Evolutionary conservation across 1,140 invertebrate species (phyloP), one percentile per base, ranked within the genome.

Genomic region (Monomorium pharaonis): DNA sequence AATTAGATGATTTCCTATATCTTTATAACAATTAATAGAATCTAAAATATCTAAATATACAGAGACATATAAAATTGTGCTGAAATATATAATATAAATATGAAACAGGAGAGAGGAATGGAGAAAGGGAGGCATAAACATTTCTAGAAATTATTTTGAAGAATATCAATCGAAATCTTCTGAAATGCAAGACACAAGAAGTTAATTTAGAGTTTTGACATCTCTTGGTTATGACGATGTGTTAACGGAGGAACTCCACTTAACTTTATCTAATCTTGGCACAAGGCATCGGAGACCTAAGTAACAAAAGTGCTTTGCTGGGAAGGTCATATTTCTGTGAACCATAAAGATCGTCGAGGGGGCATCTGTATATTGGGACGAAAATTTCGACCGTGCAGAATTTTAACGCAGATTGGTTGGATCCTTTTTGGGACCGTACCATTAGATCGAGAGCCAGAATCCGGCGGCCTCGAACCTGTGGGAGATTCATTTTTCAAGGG

Each of bases 401-500:
- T 86, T 91, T 88, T 91, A 87, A 91, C 80, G 83, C 86, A 90
- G 89, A 89, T 90, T 90, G 86, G 83, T 86, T n/a, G n/a, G 89
- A 84, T 10, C 65, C 54, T 62, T 87, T 90, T 85, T 21, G 7
- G 51, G 69, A 54, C 51, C 44, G 12, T 12, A 33, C n/a, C 49
- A 18, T 21, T 54, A 44, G 33, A 51, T 49, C 42, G 21, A 86
- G 49, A 74, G 30, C 27, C 54, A 75, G 75, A 63, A 14, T 58
- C 77, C n/a, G 70, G 24, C 69, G 86, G 74, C 81, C 87, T 91
- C 91, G 88, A 86, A 88, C 80, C 80, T 89, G 84, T 88, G 54
- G 84, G 84, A 90, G 91, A 92, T 92, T 92, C 92, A 92, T 92
- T 92, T 92, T 91, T 92, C 91, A 92, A 92, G 88, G 85, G 90